Evolutionary conservation across 2,797 vertebrate species (phyloP).

Genomic region (Galago senegalensis): DNA sequence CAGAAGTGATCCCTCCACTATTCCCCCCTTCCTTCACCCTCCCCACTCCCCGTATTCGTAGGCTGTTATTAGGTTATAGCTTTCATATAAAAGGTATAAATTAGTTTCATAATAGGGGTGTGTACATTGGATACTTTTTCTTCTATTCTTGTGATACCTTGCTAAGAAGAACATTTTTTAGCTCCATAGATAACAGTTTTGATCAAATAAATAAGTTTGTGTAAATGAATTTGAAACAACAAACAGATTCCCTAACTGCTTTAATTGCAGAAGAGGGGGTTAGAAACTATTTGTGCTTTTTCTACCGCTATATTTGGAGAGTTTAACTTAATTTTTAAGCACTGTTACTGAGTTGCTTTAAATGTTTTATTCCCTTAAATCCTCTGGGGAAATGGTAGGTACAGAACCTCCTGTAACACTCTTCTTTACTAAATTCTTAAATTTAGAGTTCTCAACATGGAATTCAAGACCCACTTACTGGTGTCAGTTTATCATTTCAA

Average conservation of each 20-base stretch:
- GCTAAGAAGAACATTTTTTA: too few relatives aligned
- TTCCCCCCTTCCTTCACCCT: too few relatives aligned
- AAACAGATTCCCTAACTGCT: not conserved
- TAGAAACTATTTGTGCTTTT: not conserved
- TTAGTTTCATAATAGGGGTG: too few relatives aligned
- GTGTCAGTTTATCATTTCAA: not conserved
- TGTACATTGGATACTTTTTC: too few relatives aligned
- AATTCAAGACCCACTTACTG: not conserved
- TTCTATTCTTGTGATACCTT: too few relatives aligned
- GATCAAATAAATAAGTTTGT: conserved; percentile 2
- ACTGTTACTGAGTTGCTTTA: not conserved
- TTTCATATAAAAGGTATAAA: too few relatives aligned
- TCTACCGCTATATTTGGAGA: not conserved
- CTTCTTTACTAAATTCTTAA: not conserved
- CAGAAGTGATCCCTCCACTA: too few relatives aligned
- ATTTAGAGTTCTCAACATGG: not conserved
- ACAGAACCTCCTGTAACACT: not conserved
- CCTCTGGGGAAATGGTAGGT: not conserved
- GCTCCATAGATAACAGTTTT: not conserved
- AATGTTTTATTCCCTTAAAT: not conserved
- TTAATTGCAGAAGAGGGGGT: not conserved
- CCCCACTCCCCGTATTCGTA: too few relatives aligned
- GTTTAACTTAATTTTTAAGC: not conserved
- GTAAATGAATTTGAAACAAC: conserved; percentile 12
- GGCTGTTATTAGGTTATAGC: too few relatives aligned